Base-by-base conservation (phyloP, 2,113 vertebrate genomes). In the Pachycephala philippinensis region DNA sequence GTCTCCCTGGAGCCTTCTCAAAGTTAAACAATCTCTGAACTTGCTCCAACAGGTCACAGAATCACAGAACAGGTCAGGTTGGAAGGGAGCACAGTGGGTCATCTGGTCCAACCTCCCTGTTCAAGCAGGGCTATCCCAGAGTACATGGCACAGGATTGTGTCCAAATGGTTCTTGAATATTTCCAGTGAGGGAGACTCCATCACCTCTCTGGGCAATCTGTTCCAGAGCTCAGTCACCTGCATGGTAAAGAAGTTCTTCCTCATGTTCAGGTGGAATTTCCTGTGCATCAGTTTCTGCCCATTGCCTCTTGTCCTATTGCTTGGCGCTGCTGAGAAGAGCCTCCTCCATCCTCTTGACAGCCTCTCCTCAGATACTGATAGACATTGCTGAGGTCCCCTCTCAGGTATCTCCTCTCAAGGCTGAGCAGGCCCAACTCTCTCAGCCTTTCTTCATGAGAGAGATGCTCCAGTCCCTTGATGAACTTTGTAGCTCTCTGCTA, bases 341-440 rank as follows among this genome's bases (percentile, higher is more conserved):
- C 39, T 83, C 39, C 19, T 40, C 87, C 39, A 30, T 60, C 39
- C 20, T 60, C 44, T 60, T 30, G 33, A 10, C 28, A 26, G 2
- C 16, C 3, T 21, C 30, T 11, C 39, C 60, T 53, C 30, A 53
- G 7, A 45, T 8, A 15, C 39, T 53, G 70, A 39, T 3, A 11
- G 19, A n/a, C 4, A 2, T 2, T 12, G 33, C 1, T 60, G 45
- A 75, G 16, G 11, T 11, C 3, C 15, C 15, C 20, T 65, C 15
- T 6, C 17, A 59, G n/a, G 2, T 42, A 27, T 16, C 64, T 76
- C 16, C 15, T 50, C 15, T 18, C 3, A 8, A 27, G 37, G 47
- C 60, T 69, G 54, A 69, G 68, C 37, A 60, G 31, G 8, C 50
- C 47, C 19, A 74, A 2, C n/a, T 82, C 45, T 15, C 59, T 78